Conservation (phyloP, 2,113 vertebrate species). For the Agapornis roseicollis region DNA sequence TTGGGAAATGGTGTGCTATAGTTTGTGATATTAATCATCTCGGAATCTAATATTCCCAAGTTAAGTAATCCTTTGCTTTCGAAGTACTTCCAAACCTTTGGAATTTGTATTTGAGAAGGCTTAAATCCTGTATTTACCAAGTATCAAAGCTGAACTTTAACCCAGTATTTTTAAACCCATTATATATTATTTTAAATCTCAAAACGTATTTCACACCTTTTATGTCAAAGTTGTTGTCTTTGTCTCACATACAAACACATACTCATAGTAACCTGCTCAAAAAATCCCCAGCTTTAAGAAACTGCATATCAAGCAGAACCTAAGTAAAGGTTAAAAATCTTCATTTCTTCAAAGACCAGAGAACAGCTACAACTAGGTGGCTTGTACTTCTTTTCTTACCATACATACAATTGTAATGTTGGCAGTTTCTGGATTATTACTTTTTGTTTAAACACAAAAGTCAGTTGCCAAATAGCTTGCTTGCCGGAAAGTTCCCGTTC, state of each 20-base stretch:
- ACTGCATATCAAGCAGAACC: not conserved
- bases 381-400: not conserved
- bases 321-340: not conserved
- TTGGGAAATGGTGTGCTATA: not conserved
- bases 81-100: not conserved
- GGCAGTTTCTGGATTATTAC: not conserved
- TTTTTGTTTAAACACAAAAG: not conserved
- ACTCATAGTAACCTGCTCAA: not conserved
- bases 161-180: not conserved
- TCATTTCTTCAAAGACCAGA: not conserved
- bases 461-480: not conserved
- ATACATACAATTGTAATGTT: not conserved
- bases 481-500: not conserved
- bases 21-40: not conserved
- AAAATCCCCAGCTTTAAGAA: constrained; percentile 30
- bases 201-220: not conserved
- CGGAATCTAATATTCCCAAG: not conserved
- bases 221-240: not conserved
- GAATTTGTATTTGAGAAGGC: not conserved
- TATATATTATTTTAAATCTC: not conserved
- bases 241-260: not conserved
- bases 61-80: not conserved
- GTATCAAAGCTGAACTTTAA: not conserved
- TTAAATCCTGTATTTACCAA: not conserved
- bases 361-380: not conserved